phyloP scores from a whole-genome alignment of 2,888 invertebrate genomes.

The Eupithecia insigniata region DNA sequence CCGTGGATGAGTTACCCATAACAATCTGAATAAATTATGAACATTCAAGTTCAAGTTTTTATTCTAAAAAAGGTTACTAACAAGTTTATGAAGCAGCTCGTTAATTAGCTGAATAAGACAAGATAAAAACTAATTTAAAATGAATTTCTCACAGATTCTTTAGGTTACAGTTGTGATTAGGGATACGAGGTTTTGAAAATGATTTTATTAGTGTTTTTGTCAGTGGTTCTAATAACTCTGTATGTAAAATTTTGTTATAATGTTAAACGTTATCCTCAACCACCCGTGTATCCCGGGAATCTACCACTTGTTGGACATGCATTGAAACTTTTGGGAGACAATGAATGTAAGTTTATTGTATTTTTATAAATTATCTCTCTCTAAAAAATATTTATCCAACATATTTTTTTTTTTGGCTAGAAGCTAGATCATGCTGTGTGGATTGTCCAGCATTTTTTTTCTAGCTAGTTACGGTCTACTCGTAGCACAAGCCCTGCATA shows the following conservation, averaged over 20 bases:
- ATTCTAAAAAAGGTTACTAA: not conserved
- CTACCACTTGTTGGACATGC: constrained; percentile 34
- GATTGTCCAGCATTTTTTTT: no score
- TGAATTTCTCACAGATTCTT: not conserved
- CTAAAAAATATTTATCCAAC: no score
- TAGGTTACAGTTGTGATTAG: not conserved
- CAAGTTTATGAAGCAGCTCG: not conserved
- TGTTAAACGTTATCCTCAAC: constrained; percentile 20
- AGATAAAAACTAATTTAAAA: not conserved
- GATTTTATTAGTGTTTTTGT: constrained; percentile 14
- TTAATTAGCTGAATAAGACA: not conserved
- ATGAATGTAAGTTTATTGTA: constrained; percentile 31
- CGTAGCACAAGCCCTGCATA: no score
- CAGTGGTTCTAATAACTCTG: constrained; percentile 13
- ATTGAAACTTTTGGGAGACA: constrained; percentile 30
- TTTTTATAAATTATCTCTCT: no score
- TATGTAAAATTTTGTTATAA: constrained; percentile 20
- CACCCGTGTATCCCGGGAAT: constrained; percentile 28
- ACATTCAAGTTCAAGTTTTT: not conserved
- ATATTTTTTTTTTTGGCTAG: no score
- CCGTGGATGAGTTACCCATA: no score
- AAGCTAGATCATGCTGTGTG: no score
- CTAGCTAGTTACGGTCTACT: no score
- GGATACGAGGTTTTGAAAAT: constrained; percentile 1
- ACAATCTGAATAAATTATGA: no score